Evolutionary conservation across 2,113 vertebrate species (phyloP).

Genomic region (Cheirogaleus medius): DNA sequence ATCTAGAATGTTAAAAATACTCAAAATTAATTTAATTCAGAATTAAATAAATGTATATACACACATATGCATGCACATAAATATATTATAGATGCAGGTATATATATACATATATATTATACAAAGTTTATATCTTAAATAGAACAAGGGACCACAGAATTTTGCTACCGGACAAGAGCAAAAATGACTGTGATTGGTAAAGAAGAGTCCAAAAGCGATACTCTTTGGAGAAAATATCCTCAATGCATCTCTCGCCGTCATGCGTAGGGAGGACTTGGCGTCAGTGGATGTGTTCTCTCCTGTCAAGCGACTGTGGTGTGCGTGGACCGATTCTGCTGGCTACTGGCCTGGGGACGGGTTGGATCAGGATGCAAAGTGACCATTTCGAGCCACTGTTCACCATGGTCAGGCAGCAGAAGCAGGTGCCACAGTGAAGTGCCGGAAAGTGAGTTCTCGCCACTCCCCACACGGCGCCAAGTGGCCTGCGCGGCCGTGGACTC

Average conservation of each 20-base stretch:
- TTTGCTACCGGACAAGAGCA: not conserved
- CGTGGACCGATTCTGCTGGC: rapidly evolving
- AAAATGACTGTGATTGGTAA: not conserved
- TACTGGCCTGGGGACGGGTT: rapidly evolving
- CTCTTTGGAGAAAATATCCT: not conserved
- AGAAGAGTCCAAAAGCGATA: not conserved
- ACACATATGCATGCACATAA: too few relatives aligned
- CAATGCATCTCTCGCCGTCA: rapidly evolving
- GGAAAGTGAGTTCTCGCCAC: rapidly evolving
- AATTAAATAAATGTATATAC: not conserved
- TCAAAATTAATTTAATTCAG: not conserved
- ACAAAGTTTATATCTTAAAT: not conserved
- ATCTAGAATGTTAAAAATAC: not conserved
- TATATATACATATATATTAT: too few relatives aligned
- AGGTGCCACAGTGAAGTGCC: rapidly evolving
- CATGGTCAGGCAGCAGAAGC: rapidly evolving
- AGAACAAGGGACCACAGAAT: not conserved
- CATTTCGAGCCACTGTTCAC: rapidly evolving
- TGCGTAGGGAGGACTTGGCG: rapidly evolving
- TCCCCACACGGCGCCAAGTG: rapidly evolving
- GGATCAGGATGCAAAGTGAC: not conserved
- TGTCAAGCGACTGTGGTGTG: rapidly evolving
- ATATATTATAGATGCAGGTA: not conserved
- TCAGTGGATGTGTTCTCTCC: rapidly evolving
- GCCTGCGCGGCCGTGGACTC: rapidly evolving